Evolutionary conservation across 2,113 vertebrate genomes (phyloP).

Genomic region (Paradoxurus hermaphroditus): DNA sequence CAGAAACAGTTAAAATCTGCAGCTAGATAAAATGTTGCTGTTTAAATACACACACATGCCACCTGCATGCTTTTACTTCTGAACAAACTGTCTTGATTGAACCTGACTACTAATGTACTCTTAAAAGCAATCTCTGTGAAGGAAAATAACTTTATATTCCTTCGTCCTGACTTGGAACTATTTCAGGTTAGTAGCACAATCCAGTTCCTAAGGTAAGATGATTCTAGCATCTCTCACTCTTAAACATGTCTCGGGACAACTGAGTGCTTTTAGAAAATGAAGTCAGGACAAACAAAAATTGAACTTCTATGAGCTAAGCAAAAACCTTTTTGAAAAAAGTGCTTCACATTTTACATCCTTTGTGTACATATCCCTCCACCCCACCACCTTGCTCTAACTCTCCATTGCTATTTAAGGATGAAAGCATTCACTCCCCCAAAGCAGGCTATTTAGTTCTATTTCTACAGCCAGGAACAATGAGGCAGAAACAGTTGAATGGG

Average conservation of each 20-base stretch:
- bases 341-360: not conserved
- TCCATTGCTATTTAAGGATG: not conserved
- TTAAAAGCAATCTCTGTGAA: not conserved
- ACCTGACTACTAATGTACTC: not conserved
- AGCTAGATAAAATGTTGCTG: not conserved
- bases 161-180: not conserved
- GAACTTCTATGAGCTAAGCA: not conserved
- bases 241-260: not conserved
- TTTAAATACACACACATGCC: not conserved
- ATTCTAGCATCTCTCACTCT: not conserved
- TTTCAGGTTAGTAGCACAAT: not conserved
- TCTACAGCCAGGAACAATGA: not conserved
- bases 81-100: not conserved
- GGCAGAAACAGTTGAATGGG: not conserved
- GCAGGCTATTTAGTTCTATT: not conserved
- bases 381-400: not conserved
- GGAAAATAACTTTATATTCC: not conserved
- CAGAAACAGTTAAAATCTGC: slow-evolving; percentile 3
- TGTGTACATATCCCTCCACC: not conserved
- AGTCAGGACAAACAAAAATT: not conserved
- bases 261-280: not conserved
- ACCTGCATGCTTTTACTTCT: not conserved
- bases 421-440: not conserved
- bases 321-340: not conserved
- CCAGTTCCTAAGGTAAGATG: not conserved